Conservation (phyloP, 2,888 invertebrate genomes). For the Eupithecia subfuscata region DNA sequence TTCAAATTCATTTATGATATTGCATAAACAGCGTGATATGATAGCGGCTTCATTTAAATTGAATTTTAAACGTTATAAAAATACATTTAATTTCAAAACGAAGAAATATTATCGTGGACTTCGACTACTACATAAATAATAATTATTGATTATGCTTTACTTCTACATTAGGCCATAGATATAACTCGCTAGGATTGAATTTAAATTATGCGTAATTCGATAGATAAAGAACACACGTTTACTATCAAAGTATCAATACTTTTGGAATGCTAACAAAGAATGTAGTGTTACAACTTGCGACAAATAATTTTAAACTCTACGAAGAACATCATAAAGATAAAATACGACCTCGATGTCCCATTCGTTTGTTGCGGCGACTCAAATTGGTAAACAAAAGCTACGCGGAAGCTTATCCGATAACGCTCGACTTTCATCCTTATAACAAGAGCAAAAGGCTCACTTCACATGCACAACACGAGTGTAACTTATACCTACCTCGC, state of each 20-base stretch:
- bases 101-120: background rate
- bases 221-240: slow-evolving; percentile 20
- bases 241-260: slow-evolving; percentile 2
- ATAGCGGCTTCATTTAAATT: slow-evolving; percentile 11
- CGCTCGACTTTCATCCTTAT: background rate
- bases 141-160: background rate
- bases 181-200: slow-evolving; percentile 14
- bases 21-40: slow-evolving; percentile 40
- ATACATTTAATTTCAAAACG: slow-evolving; percentile 9
- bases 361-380: slow-evolving; percentile 11
- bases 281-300: background rate
- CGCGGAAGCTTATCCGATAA: background rate
- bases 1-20: slow-evolving; percentile 38
- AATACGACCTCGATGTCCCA: slow-evolving; percentile 16
- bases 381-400: slow-evolving; percentile 20
- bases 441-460: slow-evolving; percentile 5
- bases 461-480: slow-evolving; percentile 11
- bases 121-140: slow-evolving; percentile 8
- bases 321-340: slow-evolving; percentile 9
- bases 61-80: slow-evolving; percentile 9
- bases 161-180: slow-evolving; percentile 28
- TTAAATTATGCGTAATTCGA: slow-evolving; percentile 21
- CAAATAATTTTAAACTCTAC: slow-evolving; percentile 18
- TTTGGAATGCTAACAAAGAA: slow-evolving; percentile 24
- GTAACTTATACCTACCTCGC: slow-evolving; percentile 4